Evolutionary conservation across 2,797 vertebrate species (phyloP), one percentile per base, ranked within the genome.

Genomic region (Tokudaia tokunoshimensis): DNA sequence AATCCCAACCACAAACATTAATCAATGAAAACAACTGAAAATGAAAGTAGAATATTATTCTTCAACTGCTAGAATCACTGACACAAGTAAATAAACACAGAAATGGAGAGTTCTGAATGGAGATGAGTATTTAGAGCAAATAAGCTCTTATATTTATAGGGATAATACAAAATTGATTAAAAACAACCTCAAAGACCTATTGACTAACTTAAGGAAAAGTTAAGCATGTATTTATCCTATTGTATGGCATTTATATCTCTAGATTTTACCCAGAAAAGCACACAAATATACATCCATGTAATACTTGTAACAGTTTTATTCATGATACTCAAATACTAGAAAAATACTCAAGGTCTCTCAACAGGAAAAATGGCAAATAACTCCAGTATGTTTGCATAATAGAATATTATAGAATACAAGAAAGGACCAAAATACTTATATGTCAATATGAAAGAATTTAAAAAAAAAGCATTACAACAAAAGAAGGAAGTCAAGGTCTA

Each of bases 221-320:
- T 92, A 44, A 93, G 17, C 14, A 78, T 55, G 22, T 14, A 82
- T 12, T 11, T 44, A 72, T 41, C 7, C 13, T 95, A 52, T 10
- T 10, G 41, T 0, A 3, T n/a, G 79, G 37, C 29, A 90, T 83
- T 65, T 34, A 2, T 41, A 52, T 44, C 61, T 94, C 24, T 70
- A 96, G 44, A 26, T 92, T 83, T 94, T 89, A 57, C 31, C 34
- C 59, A 83, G 44, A 96, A 90, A 84, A 90, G 24, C n/a, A 22
- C 13, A n/a, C 90, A 96, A 96, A 91, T 63, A 52, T 15, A 78
- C 37, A 4, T 31, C n/a, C 20, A 75, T 26, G 59, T 10, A 72
- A 76, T 15, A 74, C 24, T 8, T 63, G 0, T 41, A 87, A 63
- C 3, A 76, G 9, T 37, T 59, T 76, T 65, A 55, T 50, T 95